These are phyloP conservation scores for Dreissena rostriformis DNA, from an alignment of 1,140 invertebrate species.

Conservation along the genomic window DNA sequence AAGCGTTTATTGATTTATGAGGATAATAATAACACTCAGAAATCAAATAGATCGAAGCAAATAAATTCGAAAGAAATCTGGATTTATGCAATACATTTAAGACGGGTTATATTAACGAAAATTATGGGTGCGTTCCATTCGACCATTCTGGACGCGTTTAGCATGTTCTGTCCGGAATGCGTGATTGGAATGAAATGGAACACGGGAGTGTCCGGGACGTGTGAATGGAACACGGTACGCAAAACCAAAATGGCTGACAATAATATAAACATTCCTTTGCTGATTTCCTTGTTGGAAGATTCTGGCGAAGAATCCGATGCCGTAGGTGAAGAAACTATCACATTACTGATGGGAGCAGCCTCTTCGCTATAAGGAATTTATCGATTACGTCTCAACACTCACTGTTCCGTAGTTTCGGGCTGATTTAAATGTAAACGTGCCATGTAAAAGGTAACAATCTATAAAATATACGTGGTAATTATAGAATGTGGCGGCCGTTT, in stretches of 20 bases:
- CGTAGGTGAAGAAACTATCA: neutral
- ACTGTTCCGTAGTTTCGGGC: neutral
- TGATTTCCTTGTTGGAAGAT: conserved; percentile 6
- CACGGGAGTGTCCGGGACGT: conserved; percentile 1
- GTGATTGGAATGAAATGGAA: conserved; percentile 4
- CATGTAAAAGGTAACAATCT: no score
- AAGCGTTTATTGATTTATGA: no score
- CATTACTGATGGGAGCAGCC: conserved; percentile 2
- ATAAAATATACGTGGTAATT: no score
- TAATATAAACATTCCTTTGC: conserved; percentile 16
- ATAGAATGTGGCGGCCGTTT: no score
- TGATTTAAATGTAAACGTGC: no score
- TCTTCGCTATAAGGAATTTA: conserved; percentile 1
- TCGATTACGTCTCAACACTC: neutral
- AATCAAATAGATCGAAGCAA: no score
- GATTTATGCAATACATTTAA: no score
- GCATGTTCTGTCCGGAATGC: neutral
- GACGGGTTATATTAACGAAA: no score
- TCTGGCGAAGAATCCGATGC: conserved; percentile 8
- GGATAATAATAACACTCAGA: no score
- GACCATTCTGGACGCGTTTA: no score
- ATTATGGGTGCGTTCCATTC: no score
- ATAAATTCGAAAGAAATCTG: no score
- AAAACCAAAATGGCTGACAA: neutral
- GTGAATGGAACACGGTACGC: neutral